Evolutionary conservation across 1,140 invertebrate genomes (phyloP), one percentile per base, ranked within the genome.

Genomic region (Caenorhabditis inopinata): DNA sequence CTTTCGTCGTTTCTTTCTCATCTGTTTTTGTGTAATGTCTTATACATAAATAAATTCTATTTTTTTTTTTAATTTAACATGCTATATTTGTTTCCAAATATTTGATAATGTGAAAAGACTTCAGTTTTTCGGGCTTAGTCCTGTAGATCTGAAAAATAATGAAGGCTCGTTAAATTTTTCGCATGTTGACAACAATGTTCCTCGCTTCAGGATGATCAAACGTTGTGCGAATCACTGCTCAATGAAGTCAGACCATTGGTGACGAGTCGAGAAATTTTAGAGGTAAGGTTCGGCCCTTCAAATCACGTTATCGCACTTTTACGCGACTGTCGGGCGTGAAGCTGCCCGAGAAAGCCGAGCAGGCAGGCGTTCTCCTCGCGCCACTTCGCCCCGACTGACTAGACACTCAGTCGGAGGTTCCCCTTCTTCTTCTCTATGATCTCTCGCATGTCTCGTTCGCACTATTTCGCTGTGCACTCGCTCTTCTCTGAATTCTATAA

Each of bases 251-350:
- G 74, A 35, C 77, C 58, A 53, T 25, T 74, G 49, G 51, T 73
- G 11, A 74, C 82, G 16, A 83, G 14, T 32, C 75, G 76, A 58
- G 82, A 83, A 49, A 81, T 83, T 78, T 48, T 83, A 27, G 82
- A 83, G 82, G 82, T 83, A 73, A 83, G 82, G 23, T 25, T 48
- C 12, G 73, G 32, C 73, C 29, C 16, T 48, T 42, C 14, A 68
- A 68, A n/a, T 9, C 29, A 68, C n/a, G n/a, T 18, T 1, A 5
- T 7, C 38, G 25, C 51, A 29, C 51, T 16, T 58, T 68, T 18
- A 38, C 32, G 11, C 32, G 3, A 27, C 11, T 11, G 58, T 68
- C 3, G 58, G 32, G 32, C 58, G 32, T 68, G 47, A 75, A 35
- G 47, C 47, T 45, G 74, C 74, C 47, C 74, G 21, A 45, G 7